A percentile compares a stretch with the other conserved stretches of the same genome.
Conservation (phyloP, 92 coral and sea anemone species). For the Porites cylindrica region DNA sequence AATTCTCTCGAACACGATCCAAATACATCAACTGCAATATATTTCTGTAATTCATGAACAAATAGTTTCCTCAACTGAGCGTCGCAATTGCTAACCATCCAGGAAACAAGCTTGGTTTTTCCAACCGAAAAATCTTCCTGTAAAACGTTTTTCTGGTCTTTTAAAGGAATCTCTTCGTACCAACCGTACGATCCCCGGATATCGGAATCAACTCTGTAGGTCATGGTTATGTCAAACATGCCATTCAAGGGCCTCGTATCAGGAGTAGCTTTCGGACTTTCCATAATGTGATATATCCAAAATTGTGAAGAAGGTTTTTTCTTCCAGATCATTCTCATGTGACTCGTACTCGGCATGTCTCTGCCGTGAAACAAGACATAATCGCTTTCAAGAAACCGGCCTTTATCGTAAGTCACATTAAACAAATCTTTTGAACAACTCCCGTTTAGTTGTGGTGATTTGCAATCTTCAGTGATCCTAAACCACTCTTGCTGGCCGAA, state of each 20-base stretch:
- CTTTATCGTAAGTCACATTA: neutral
- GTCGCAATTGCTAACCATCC: conserved; percentile 1
- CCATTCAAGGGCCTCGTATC: neutral
- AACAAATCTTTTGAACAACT: neutral
- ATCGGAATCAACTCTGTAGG: conserved; percentile 2
- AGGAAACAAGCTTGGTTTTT: neutral
- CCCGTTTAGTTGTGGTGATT: neutral
- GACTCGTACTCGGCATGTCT: neutral
- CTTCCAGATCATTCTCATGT: neutral
- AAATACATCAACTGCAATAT: conserved; percentile 15
- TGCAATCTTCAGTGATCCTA: neutral
- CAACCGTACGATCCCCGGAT: neutral
- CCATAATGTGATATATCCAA: neutral
- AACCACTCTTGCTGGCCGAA: neutral
- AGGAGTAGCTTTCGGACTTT: neutral
- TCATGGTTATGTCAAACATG: neutral
- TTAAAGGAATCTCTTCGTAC: neutral
- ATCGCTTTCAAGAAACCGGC: neutral
- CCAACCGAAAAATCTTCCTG: neutral
- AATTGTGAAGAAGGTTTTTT: neutral
- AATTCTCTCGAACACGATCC: neutral
- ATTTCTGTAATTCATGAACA: conserved; percentile 6
- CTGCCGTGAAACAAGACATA: neutral
- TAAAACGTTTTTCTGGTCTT: too few species aligned
- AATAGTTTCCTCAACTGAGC: neutral